phyloP scores from a whole-genome alignment of 2,113 vertebrate species.

The Sminthopsis crassicaudata region DNA sequence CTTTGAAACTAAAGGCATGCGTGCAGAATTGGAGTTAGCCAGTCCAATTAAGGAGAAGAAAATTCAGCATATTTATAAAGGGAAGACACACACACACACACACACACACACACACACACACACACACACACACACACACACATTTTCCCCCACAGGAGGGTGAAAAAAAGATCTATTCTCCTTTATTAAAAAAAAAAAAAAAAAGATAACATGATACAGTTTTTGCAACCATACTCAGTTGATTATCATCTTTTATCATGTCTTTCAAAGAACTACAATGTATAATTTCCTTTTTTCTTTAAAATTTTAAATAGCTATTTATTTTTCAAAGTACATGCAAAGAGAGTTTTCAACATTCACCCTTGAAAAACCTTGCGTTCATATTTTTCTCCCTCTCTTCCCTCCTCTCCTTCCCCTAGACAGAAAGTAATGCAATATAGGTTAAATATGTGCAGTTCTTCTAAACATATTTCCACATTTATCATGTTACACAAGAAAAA shows the following conservation, averaged over 20 bases:
- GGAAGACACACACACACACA: background rate
- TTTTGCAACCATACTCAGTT: constrained; percentile 19
- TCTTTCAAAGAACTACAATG: constrained; percentile 47
- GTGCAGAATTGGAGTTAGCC: background rate
- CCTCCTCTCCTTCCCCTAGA: too few relatives aligned
- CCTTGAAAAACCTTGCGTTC: too few relatives aligned
- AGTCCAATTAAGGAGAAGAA: background rate
- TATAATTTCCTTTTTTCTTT: constrained; percentile 11
- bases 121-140: too few relatives aligned
- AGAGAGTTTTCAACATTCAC: too few relatives aligned
- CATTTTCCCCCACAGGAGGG: background rate
- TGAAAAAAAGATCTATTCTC: background rate
- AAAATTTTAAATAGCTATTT: too few relatives aligned
- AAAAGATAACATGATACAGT: background rate
- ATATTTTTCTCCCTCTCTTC: too few relatives aligned
- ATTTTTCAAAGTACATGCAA: too few relatives aligned
- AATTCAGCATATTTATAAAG: background rate
- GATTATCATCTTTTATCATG: constrained; percentile 47
- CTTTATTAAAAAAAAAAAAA: constrained; percentile 28
- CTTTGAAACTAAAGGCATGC: constrained; percentile 32
- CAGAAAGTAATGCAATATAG: too few relatives aligned
- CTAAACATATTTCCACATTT: too few relatives aligned
- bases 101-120: too few relatives aligned
- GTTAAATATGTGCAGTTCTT: too few relatives aligned
- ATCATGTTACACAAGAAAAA: too few relatives aligned